Evolutionary conservation across 2,888 invertebrate genomes (phyloP), one percentile per base, ranked within the genome.

Genomic region (Platycheirus albimanus): DNA sequence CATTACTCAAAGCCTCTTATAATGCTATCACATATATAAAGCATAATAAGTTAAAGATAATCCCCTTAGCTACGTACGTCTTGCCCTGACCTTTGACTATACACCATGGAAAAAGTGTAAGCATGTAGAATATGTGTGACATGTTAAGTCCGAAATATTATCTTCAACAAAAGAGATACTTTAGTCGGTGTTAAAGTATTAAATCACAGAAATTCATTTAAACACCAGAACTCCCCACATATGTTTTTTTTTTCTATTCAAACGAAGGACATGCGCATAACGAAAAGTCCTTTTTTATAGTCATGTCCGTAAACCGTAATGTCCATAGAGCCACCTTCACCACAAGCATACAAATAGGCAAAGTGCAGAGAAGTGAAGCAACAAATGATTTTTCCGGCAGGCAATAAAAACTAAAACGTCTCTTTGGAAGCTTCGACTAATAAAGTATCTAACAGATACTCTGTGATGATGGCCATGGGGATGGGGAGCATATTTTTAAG

Each of bases 321-420:
- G 30, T 33, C 30, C 24, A 19, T 13, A 13, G 15, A 41, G 45
- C 49, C 51, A 66, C 41, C 54, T 20, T 66, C 41, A 66, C 19
- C 54, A 11, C 13, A 20, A 8, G 30, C 33, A 49, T 71, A n/a
- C n/a, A n/a, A n/a, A n/a, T n/a, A n/a, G n/a, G n/a, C n/a, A n/a
- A n/a, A n/a, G n/a, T n/a, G n/a, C n/a, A 54, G 51, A 33, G n/a
- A 63, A 38, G 6, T 7, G 47, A 83, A 69, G 83, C 83, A 83
- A 83, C 83, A 83, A 78, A 83, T 83, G 83, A 83, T 83, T 83
- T 67, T 43, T 13, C 38, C 51, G 30, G 17, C 49, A 24, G 45
- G 24, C 54, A 71, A 8, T 58, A 41, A 36, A 36, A n/a, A 33
- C 17, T 3, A 52, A 15, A 33, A 10, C 41, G 13, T 28, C 38